Conservation (phyloP, 2,113 vertebrate genomes). For the Spea multiplicata region DNA sequence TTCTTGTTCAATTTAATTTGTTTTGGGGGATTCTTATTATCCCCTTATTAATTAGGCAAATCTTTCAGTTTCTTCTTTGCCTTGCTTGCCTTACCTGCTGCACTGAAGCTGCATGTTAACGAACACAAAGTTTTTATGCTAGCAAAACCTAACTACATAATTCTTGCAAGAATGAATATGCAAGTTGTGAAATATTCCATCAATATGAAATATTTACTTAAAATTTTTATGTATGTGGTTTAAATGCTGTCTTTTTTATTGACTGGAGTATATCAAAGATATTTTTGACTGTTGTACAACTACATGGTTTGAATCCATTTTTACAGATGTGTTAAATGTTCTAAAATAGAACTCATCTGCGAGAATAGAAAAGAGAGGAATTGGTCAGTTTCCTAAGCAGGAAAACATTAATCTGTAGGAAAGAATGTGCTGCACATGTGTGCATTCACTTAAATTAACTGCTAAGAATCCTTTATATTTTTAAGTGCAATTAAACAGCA, state of each 20-base stretch:
- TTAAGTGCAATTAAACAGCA: slow-evolving; percentile 18
- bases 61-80: too few species aligned
- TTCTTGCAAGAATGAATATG: too few species aligned
- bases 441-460: slow-evolving; percentile 25
- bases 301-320: slow-evolving; percentile 26
- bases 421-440: slow-evolving; percentile 29
- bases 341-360: slow-evolving; percentile 29
- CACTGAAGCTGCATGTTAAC: too few species aligned
- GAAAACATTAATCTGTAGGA: slow-evolving; percentile 45
- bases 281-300: slow-evolving; percentile 23
- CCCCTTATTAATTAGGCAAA: too few species aligned
- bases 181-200: too few species aligned
- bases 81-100: too few species aligned
- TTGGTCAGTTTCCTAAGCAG: slow-evolving; percentile 29
- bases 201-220: too few species aligned
- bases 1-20: too few species aligned
- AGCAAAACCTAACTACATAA: too few species aligned
- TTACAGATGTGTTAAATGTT: slow-evolving; percentile 33
- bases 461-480: slow-evolving; percentile 11
- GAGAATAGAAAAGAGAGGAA: slow-evolving; percentile 18
- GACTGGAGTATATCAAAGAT: slow-evolving; percentile 39
- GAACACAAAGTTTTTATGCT: too few species aligned
- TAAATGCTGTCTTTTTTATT: slow-evolving; percentile 12
- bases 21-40: too few species aligned
- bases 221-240: too few species aligned